Evolutionary conservation across 2,797 vertebrate species (phyloP).

Genomic region (Dicrostonyx torquatus): DNA sequence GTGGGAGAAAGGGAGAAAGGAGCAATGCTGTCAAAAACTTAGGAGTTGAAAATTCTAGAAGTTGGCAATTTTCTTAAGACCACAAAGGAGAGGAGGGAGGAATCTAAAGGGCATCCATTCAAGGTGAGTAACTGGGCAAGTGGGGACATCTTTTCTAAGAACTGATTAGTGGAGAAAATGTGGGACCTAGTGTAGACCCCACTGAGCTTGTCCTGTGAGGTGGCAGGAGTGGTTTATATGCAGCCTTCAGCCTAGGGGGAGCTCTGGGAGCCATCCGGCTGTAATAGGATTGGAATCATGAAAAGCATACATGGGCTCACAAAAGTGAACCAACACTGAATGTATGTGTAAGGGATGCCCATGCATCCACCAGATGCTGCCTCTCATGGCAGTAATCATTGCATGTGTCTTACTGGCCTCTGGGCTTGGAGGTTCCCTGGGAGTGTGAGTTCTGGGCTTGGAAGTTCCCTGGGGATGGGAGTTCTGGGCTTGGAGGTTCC

Average conservation of each 20-base stretch:
- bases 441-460: neutral
- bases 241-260: neutral
- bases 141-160: neutral
- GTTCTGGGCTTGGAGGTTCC: neutral
- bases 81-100: neutral
- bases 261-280: neutral
- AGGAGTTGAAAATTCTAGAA: neutral
- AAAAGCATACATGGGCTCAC: neutral
- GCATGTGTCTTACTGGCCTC: neutral
- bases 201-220: neutral
- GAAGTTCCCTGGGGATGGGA: neutral
- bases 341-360: neutral
- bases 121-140: neutral
- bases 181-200: neutral
- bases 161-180: neutral
- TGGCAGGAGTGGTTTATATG: neutral
- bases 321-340: neutral
- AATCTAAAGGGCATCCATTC: neutral
- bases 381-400: accelerated
- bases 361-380: accelerated
- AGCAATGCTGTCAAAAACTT: neutral
- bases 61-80: neutral
- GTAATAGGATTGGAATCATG: neutral
- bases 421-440: neutral
- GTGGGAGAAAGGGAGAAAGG: neutral